Evolutionary conservation across 2,797 vertebrate species (phyloP).

Genomic region (Eleutherodactylus coqui): DNA sequence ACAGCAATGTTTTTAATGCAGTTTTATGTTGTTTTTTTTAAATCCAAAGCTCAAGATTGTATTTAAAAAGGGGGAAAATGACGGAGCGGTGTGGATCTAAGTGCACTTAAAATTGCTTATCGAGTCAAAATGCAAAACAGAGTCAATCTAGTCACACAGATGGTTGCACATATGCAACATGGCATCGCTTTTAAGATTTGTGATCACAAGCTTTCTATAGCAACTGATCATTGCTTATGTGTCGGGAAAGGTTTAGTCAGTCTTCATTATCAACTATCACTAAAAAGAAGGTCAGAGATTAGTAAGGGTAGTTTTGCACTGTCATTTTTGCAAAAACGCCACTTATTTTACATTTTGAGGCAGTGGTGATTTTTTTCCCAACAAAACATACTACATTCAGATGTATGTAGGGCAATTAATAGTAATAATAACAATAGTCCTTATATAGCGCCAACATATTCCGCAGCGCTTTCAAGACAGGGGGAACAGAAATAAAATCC

Average conservation of each 20-base stretch:
- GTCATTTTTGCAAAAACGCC: too few species aligned
- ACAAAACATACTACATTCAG: too few species aligned
- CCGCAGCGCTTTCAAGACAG: too few species aligned
- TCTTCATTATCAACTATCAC: neutral
- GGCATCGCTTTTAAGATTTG: neutral
- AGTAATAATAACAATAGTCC: too few species aligned
- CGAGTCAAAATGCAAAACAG: slow-evolving; percentile 18
- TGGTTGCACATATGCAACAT: slow-evolving; percentile 22
- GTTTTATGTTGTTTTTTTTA: neutral
- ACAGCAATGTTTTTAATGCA: neutral
- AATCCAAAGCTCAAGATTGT: neutral
- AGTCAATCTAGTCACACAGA: slow-evolving; percentile 20
- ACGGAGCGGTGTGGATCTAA: neutral
- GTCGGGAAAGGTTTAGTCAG: neutral
- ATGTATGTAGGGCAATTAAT: too few species aligned
- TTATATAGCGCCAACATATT: too few species aligned
- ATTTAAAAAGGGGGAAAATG: neutral
- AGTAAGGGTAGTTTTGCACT: too few species aligned
- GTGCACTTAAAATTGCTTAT: slow-evolving; percentile 13
- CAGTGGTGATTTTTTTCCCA: too few species aligned
- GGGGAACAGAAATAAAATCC: too few species aligned
- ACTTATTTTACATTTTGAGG: too few species aligned
- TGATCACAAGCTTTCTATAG: slow-evolving; percentile 5
- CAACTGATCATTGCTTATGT: neutral
- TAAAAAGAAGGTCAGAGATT: too few species aligned